Conservation (phyloP, 2,797 vertebrate genomes). For the Acrossocheilus fasciatus region DNA sequence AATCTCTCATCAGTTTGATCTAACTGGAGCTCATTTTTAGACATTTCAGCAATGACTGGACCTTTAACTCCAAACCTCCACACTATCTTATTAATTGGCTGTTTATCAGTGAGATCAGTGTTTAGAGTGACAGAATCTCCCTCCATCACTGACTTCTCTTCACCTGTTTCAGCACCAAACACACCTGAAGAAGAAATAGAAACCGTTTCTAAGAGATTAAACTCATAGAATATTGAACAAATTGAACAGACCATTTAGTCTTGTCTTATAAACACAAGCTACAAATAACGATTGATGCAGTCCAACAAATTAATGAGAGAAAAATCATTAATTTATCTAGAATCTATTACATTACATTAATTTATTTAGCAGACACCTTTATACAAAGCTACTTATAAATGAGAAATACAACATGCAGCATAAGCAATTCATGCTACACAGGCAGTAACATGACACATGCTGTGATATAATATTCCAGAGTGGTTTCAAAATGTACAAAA, state of each 20-base stretch:
- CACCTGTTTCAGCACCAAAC: background rate
- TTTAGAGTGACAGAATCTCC: background rate
- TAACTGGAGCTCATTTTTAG: rapidly evolving
- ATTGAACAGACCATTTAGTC: background rate
- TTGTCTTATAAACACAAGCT: background rate
- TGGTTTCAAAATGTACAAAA: too few species aligned
- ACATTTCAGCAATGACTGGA: background rate
- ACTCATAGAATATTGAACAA: background rate
- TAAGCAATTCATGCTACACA: too few species aligned
- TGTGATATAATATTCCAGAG: too few species aligned
- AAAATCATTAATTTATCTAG: too few species aligned
- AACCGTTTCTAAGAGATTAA: background rate
- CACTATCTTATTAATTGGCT: rapidly evolving
- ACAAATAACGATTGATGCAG: too few species aligned
- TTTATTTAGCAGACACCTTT: too few species aligned
- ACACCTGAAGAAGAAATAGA: background rate
- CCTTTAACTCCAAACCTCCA: background rate
- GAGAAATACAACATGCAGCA: too few species aligned
- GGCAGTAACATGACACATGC: too few species aligned
- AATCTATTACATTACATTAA: too few species aligned
- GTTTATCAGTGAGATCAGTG: background rate
- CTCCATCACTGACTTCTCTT: background rate
- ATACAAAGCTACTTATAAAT: too few species aligned
- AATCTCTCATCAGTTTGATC: too few species aligned
- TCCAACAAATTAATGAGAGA: too few species aligned